phyloP scores from a whole-genome alignment of 2,797 vertebrate species.

The Pyrocephalus nanus region DNA sequence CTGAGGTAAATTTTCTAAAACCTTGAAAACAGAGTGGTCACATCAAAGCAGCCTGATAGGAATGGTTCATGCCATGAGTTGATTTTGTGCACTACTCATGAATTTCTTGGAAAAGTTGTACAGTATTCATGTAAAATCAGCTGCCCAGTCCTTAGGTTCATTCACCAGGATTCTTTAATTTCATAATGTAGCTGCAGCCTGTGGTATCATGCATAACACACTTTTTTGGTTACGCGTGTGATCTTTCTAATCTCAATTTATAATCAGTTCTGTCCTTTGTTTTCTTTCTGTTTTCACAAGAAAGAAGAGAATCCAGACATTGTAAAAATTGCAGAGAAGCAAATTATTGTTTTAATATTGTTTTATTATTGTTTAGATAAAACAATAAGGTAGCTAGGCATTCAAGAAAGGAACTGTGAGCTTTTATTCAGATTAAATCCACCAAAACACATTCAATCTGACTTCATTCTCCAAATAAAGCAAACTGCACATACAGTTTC shows the following conservation, averaged over 20 bases:
- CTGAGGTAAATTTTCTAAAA: not conserved
- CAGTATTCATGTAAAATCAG: not conserved
- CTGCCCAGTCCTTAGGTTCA: not conserved
- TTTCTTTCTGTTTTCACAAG: not conserved
- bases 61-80: rapidly evolving
- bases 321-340: not conserved
- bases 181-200: not conserved
- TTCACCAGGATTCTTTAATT: not conserved
- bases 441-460: not conserved
- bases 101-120: not conserved
- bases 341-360: not conserved
- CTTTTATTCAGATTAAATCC: not conserved
- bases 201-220: not conserved
- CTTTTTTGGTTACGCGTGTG: not conserved
- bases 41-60: not conserved
- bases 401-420: not conserved
- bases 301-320: not conserved
- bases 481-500: not conserved
- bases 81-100: not conserved
- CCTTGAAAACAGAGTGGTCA: not conserved
- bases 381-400: not conserved
- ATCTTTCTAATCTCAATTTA: not conserved
- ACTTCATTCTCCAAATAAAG: not conserved
- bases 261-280: not conserved
- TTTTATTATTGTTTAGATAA: too few relatives aligned